Conservation (phyloP, 2,113 vertebrate genomes). For the Burhinus oedicnemus region DNA sequence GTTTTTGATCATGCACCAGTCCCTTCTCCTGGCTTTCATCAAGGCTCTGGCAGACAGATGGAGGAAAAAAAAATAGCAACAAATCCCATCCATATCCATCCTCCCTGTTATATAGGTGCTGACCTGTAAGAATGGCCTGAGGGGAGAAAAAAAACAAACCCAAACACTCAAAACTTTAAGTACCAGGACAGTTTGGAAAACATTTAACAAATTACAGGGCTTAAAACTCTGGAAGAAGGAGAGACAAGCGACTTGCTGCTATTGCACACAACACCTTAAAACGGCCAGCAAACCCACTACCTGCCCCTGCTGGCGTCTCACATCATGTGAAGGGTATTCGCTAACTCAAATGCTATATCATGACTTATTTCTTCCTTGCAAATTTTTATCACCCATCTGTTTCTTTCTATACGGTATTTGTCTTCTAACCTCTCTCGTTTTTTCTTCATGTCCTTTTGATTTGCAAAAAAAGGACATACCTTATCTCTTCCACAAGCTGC, state of each 20-base stretch:
- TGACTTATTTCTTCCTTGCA: neutral
- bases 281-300: neutral
- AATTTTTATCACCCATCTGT: neutral
- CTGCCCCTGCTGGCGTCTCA: neutral
- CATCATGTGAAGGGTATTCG: neutral
- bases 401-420: neutral
- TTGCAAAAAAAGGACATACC: neutral
- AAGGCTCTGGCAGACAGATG: neutral
- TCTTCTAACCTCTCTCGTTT: neutral
- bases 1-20: neutral
- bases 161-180: neutral
- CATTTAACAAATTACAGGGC: neutral
- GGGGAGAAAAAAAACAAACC: neutral
- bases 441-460: neutral
- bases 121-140: neutral
- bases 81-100: neutral
- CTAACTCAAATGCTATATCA: neutral
- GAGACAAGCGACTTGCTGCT: neutral
- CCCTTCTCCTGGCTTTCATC: neutral
- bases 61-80: fast-evolving
- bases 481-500: neutral
- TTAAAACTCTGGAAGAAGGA: neutral
- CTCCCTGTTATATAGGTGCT: neutral
- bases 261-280: neutral
- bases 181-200: neutral